Base-by-base conservation (phyloP, 2,797 vertebrate species). In the Argentina silus region DNA sequence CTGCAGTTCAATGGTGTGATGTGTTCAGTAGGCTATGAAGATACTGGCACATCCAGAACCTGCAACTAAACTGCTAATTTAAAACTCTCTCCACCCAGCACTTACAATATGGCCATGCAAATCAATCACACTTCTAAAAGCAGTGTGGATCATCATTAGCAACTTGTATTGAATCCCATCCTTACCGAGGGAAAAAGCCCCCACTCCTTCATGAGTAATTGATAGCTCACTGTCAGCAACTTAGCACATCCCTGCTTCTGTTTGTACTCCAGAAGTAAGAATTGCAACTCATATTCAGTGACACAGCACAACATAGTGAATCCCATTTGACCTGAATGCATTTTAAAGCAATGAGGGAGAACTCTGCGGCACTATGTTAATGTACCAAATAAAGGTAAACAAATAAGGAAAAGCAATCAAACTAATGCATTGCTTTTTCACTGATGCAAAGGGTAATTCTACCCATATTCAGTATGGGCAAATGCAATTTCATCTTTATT, bases 351-450 rank as follows among this genome's bases (percentile, higher is more conserved):
- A 74, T 8, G n/a, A 64, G 19, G 43, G 72, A 68, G 80, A 81
- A 78, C 59, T n/a, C n/a, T 80, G 68, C 66, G 77, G 59, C 74
- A 73, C 44, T 61, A 47, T 72, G 65, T 71, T 83, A 81, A 78
- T 75, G 75, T 69, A 59, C 63, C 70, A 74, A 74, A 81, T 21
- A 50, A 66, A 76, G 67, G 57, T n/a, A 57, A 73, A 83, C 60
- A 72, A 60, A 63, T n/a, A 45, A 27, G 23, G 43, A 75, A 63
- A 74, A 0, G 57, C 63, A 60, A 72, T 56, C 62, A 69, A 81
- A 74, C 74, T 79, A 82, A 83, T 73, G 69, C 47, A 42, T 36
- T 50, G 8, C 21, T 51, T 19, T 19, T 51, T 50, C 45, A 27
- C 45, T 11, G 19, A 19, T 19, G 59, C 48, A 7, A 4, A 36